Percentiles rank a stretch among this genome's conserved stretches.
These are phyloP conservation scores for Trichonephila clavipes DNA, from an alignment of 1,140 invertebrate species.

Conservation along the genomic window DNA sequence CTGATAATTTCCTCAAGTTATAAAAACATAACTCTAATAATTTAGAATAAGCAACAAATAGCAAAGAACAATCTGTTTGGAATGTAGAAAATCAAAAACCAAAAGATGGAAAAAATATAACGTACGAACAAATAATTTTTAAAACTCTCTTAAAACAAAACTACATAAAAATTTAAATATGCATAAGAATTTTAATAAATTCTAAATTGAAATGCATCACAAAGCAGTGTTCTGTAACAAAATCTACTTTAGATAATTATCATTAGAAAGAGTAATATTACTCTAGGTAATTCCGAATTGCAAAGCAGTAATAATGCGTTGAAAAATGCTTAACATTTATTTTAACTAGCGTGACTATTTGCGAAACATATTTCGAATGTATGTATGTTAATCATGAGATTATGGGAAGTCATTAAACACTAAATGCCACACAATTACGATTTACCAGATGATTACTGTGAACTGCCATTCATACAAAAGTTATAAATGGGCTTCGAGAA, in stretches of 20 bases:
- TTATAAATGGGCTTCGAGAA: not conserved
- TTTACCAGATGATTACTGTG: not conserved
- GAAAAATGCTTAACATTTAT: slow-evolving; percentile 21
- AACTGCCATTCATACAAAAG: slow-evolving; percentile 22
- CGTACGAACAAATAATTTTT: not conserved
- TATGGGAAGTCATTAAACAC: slow-evolving; percentile 5
- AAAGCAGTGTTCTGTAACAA: slow-evolving; percentile 9
- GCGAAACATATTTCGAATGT: not conserved
- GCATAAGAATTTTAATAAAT: slow-evolving; percentile 22
- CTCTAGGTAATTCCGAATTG: not conserved
- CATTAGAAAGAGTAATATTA: slow-evolving; percentile 32
- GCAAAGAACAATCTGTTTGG: not conserved
- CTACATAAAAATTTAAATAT: slow-evolving; percentile 2
- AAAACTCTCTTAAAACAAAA: not conserved
- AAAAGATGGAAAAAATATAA: not conserved
- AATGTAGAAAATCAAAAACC: not conserved
- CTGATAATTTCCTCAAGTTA: not conserved
- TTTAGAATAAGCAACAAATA: not conserved
- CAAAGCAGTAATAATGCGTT: slow-evolving; percentile 1
- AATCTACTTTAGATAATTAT: slow-evolving; percentile 27
- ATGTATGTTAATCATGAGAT: slow-evolving; percentile 11
- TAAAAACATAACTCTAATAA: not conserved
- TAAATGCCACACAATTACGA: slow-evolving; percentile 20
- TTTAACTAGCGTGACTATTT: slow-evolving; percentile 15
- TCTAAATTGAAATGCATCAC: slow-evolving; percentile 4